Conservation (phyloP, 1,140 invertebrate species). For the Thrips palmi region DNA sequence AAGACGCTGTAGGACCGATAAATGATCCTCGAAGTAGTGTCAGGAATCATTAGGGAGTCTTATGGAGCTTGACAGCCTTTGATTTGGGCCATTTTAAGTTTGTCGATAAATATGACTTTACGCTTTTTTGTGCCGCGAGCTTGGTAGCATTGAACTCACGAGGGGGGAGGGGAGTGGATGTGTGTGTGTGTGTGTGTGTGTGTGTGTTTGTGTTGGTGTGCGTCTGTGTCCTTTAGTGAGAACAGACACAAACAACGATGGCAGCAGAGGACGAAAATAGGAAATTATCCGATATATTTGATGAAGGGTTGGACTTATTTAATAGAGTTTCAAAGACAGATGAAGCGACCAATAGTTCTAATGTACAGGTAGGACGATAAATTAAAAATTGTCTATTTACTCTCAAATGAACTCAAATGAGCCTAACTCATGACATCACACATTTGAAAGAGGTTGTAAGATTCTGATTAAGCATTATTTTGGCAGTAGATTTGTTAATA, state of each 20-base stretch:
- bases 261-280: conserved; percentile 22
- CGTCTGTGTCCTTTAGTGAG: not conserved
- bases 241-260: conserved; percentile 23
- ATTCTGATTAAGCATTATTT: conserved; percentile 6
- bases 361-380: conserved; percentile 33
- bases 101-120: too few species aligned
- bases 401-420: conserved; percentile 1
- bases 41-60: too few species aligned
- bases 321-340: conserved; percentile 32
- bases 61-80: too few species aligned
- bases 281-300: conserved; percentile 33
- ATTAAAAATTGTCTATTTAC: conserved; percentile 9
- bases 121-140: too few species aligned
- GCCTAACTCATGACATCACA: conserved; percentile 11
- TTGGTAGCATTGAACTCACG: too few species aligned
- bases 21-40: too few species aligned
- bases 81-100: too few species aligned
- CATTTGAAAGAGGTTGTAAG: conserved; percentile 10
- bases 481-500: conserved; percentile 3
- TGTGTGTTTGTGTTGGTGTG: not conserved
- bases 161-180: too few species aligned
- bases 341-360: conserved; percentile 35
- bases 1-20: too few species aligned
- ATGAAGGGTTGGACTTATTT: conserved; percentile 35
- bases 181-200: too few species aligned